Evolutionary conservation across 2,888 invertebrate genomes (phyloP).

Genomic region (Drosophila quasianomalipes): DNA sequence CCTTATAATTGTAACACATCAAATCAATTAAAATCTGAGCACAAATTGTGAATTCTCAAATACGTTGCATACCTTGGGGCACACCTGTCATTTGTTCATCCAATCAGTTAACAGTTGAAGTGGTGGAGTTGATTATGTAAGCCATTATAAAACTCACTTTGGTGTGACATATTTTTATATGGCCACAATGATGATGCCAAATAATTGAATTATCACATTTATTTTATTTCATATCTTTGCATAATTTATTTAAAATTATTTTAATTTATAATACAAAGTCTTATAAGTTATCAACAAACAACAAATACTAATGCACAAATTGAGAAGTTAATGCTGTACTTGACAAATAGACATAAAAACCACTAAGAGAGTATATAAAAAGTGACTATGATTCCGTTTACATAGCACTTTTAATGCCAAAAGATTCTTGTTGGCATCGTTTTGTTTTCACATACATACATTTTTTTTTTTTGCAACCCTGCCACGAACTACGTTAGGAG

Average conservation of each 20-base stretch:
- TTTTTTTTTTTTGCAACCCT: slow-evolving; percentile 27
- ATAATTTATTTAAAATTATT: neutral
- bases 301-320: neutral
- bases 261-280: rapidly evolving
- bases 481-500: neutral
- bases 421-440: slow-evolving; percentile 38
- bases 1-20: neutral
- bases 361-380: slow-evolving; percentile 6
- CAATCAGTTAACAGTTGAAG: neutral
- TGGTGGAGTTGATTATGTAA: too few relatives aligned
- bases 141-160: neutral
- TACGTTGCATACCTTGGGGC: too few relatives aligned
- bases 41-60: neutral
- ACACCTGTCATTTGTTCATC: too few relatives aligned
- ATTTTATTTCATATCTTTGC: neutral
- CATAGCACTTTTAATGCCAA: slow-evolving; percentile 60
- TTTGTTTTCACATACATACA: slow-evolving; percentile 12
- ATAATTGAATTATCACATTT: neutral
- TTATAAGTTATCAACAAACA: neutral
- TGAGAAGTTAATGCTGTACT: neutral
- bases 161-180: neutral
- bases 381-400: slow-evolving; percentile 43
- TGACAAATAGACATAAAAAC: neutral
- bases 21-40: neutral
- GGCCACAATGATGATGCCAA: neutral